Conservation (phyloP, 64 coral and sea anemone genomes). For the Cladopsammia gracilis region DNA sequence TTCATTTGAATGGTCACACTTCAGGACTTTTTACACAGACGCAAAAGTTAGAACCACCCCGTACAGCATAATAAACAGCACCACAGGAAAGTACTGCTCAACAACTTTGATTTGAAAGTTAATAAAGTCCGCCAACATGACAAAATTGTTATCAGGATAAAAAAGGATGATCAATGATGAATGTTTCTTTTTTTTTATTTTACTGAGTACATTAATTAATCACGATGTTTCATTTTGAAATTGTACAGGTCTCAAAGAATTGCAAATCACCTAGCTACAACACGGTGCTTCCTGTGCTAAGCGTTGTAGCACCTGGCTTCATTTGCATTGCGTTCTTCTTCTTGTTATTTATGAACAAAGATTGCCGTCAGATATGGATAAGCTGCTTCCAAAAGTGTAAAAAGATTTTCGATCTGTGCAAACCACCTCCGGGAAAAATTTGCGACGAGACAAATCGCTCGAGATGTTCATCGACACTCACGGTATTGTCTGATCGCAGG, state of each 20-base stretch:
- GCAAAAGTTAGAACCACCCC: too few species aligned
- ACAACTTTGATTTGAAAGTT: too few species aligned
- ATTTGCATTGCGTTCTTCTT: constrained; percentile 83
- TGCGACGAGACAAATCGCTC: constrained; percentile 45
- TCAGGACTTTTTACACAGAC: too few species aligned
- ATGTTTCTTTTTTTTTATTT: background rate
- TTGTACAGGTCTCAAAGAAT: constrained; percentile 36
- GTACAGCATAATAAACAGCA: too few species aligned
- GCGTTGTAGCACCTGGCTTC: constrained; percentile 78
- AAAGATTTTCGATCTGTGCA: constrained; percentile 13
- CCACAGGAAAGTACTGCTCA: too few species aligned
- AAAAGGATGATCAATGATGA: too few species aligned
- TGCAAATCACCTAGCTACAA: constrained; percentile 60
- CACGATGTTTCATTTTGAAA: background rate
- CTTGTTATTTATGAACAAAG: constrained; percentile 94
- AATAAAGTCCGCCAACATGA: too few species aligned
- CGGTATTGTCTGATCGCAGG: constrained; percentile 53
- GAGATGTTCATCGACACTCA: constrained; percentile 85
- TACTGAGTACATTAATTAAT: background rate
- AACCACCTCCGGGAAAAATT: background rate
- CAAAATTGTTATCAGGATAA: too few species aligned
- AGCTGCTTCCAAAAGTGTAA: constrained; percentile 38
- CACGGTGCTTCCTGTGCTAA: constrained; percentile 35
- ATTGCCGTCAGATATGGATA: constrained; percentile 85
- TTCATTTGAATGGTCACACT: too few species aligned